Evolutionary conservation across 2,888 invertebrate species (phyloP), one percentile per base, ranked within the genome.

Genomic region (Aplocera efformata): DNA sequence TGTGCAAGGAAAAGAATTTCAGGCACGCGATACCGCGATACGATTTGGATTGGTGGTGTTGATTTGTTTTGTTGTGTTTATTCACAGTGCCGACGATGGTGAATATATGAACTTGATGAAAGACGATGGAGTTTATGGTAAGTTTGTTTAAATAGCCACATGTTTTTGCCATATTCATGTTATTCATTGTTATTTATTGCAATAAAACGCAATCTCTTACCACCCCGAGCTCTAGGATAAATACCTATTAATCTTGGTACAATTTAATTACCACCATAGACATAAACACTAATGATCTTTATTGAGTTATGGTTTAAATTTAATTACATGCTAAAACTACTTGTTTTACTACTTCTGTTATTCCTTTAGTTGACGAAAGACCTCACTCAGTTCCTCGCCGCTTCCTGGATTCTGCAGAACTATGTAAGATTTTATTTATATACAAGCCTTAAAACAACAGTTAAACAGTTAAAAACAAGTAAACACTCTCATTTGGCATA

Each of bases 311-410:
- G 53, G 54, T 53, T n/a, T 68, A 72, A 74, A 77, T 75, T 73
- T 36, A 76, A 78, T 78, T 78, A 76, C 56, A 53, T 17, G 56
- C 60, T 61, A 49, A 46, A 62, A n/a, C n/a, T n/a, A n/a, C n/a
- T n/a, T n/a, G n/a, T n/a, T n/a, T n/a, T n/a, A n/a, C n/a, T n/a
- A n/a, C n/a, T n/a, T n/a, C n/a, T n/a, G n/a, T n/a, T n/a, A n/a
- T n/a, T n/a, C n/a, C 82, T 86, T 57, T 76, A 85, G 88, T 60
- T 44, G 78, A 82, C 41, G 89, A 88, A 25, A 90, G 88, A 49
- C 80, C 89, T 34, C 90, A 90, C 51, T 74, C 90, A 57, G 88
- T 89, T n/a, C 74, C 90, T 32, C 90, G 91, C 17, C 21, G 30
- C 9, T 43, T 33, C 13, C 5, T 17, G 2, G 13, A 17, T 3